These are phyloP conservation scores for Microtus richardsoni DNA, from an alignment of 2,113 vertebrate species.

Conservation along the genomic window DNA sequence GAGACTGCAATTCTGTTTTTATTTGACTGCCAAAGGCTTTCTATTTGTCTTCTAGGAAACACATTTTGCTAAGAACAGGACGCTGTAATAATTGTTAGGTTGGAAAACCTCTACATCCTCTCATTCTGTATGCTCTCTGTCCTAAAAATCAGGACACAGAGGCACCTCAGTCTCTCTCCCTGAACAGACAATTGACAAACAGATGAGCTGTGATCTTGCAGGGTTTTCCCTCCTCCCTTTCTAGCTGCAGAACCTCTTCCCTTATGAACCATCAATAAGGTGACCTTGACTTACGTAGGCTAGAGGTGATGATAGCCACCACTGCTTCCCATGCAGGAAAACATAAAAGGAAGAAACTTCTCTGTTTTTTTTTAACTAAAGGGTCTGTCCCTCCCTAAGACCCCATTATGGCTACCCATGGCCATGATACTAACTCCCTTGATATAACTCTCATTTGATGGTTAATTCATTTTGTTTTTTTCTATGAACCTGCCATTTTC, in stretches of 20 bases:
- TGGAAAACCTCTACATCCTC: background rate
- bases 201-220: background rate
- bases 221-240: background rate
- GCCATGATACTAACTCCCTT: background rate
- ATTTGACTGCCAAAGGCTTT: background rate
- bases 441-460: background rate
- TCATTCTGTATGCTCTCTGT: background rate
- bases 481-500: background rate
- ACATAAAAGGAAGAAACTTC: background rate
- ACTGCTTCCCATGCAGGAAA: background rate
- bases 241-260: background rate
- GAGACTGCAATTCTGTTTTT: background rate
- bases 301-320: background rate
- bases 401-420: background rate
- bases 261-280: no score
- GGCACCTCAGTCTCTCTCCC: background rate
- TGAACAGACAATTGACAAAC: background rate
- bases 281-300: background rate
- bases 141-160: background rate
- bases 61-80: background rate
- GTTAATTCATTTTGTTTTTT: background rate
- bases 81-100: no score
- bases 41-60: background rate
- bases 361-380: background rate
- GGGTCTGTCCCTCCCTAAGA: background rate